phyloP scores from a whole-genome alignment of 2,888 invertebrate species.

The Parthenolecanium corni region DNA sequence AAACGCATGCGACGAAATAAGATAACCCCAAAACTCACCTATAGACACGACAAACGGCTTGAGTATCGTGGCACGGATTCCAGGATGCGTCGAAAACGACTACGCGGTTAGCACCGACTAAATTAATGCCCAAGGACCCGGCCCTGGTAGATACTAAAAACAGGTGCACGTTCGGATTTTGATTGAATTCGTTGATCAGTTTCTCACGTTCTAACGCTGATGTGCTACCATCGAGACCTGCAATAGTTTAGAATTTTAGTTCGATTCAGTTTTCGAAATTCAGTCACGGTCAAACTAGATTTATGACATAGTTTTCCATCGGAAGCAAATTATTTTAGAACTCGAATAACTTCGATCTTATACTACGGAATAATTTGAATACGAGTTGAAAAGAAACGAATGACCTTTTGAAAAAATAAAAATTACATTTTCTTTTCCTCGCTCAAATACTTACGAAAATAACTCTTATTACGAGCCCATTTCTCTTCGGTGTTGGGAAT shows the following conservation, averaged over 20 bases:
- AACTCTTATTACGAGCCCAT: conserved; percentile 78
- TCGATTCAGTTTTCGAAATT: too few relatives aligned
- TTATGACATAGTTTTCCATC: too few relatives aligned
- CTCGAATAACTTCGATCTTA: not conserved
- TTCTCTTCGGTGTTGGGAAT: conserved; percentile 47
- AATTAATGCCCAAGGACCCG: conserved; percentile 91
- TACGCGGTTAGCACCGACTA: conserved; percentile 93
- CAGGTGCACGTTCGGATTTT: conserved; percentile 69
- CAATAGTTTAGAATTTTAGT: not conserved
- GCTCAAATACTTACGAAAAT: conserved; percentile 67
- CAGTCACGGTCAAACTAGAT: too few relatives aligned
- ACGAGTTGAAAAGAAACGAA: too few relatives aligned
- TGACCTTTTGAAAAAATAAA: too few relatives aligned
- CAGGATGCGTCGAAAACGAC: conserved; percentile 96
- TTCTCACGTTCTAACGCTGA: conserved; percentile 88
- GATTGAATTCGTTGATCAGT: conserved; percentile 90
- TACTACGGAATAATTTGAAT: not conserved
- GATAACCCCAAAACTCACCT: too few relatives aligned
- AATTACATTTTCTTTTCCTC: too few relatives aligned
- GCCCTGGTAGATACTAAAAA: conserved; percentile 95
- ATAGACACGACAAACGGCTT: conserved; percentile 93
- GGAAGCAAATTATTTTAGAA: too few relatives aligned
- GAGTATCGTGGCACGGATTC: conserved; percentile 98
- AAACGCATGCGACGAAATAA: too few relatives aligned
- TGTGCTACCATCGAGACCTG: conserved; percentile 90